Evolutionary conservation across 1,140 invertebrate genomes (phyloP).

Genomic region (Caenorhabditis tropicalis): DNA sequence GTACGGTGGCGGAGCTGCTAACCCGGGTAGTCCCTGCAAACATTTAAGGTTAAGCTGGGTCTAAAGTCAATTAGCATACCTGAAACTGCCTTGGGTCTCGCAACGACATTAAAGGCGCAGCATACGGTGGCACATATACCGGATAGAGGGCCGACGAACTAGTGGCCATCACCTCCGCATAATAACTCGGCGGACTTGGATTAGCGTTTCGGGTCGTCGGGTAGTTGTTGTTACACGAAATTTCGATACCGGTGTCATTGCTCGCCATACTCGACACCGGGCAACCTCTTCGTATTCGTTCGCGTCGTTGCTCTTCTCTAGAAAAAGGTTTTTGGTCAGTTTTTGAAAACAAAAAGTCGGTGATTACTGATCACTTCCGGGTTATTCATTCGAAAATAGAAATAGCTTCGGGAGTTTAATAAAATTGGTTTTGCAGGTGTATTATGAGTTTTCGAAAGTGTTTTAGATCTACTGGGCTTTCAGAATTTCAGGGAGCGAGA

Average conservation of each 20-base stretch:
- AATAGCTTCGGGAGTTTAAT: too few relatives aligned
- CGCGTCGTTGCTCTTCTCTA: not conserved
- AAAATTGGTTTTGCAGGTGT: too few relatives aligned
- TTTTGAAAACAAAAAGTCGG: too few relatives aligned
- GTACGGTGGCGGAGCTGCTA: conserved; percentile 42
- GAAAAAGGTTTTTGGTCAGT: not conserved
- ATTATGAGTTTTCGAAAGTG: too few relatives aligned
- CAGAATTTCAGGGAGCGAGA: too few relatives aligned
- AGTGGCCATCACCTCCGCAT: conserved; percentile 21
- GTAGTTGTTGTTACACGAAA: not conserved
- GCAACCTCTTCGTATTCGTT: not conserved
- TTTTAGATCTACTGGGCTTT: too few relatives aligned
- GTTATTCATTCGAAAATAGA: too few relatives aligned
- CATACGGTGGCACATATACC: conserved; percentile 35
- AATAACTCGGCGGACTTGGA: conserved; percentile 23
- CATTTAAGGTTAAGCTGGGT: not conserved
- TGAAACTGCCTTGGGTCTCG: conserved; percentile 46
- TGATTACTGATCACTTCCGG: too few relatives aligned
- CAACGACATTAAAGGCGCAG: conserved; percentile 12
- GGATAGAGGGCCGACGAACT: conserved; percentile 36
- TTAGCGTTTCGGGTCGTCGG: not conserved
- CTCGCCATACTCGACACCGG: not conserved
- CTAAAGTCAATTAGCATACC: not conserved
- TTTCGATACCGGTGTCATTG: not conserved
- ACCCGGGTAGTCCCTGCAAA: conserved; percentile 41